A percentile compares a stretch with the other conserved stretches of the same genome.
Conservation (phyloP, 2,797 vertebrate genomes). For the Lithobates pipiens region DNA sequence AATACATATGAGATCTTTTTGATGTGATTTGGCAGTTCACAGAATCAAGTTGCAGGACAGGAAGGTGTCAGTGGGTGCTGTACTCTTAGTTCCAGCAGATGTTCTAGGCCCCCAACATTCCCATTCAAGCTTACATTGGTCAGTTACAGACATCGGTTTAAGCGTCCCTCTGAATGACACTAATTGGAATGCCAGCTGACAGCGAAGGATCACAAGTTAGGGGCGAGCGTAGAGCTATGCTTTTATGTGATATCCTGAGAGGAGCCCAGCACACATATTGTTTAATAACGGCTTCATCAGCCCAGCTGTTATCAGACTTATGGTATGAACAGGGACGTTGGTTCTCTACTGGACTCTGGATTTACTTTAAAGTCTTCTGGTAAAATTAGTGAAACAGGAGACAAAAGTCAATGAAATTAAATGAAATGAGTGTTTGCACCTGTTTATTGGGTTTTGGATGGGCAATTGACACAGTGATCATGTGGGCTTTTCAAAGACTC, state of each 20-base stretch:
- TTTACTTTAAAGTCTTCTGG: not conserved
- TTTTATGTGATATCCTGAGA: slow-evolving; percentile 40
- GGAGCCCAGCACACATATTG: slow-evolving; percentile 20
- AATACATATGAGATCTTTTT: not conserved
- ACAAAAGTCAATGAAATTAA: not conserved
- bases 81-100: not conserved
- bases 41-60: not conserved
- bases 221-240: not conserved
- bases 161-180: slow-evolving; percentile 44
- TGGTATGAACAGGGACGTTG: not conserved
- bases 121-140: slow-evolving; percentile 36
- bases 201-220: slow-evolving; percentile 1
- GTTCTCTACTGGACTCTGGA: not conserved
- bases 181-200: slow-evolving; percentile 50
- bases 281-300: slow-evolving; percentile 38
- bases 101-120: not conserved
- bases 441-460: no score
- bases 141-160: slow-evolving; percentile 30
- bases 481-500: no score
- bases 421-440: no score
- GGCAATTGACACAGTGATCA: no score
- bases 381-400: not conserved
- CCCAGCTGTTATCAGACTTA: slow-evolving; percentile 4
- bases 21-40: slow-evolving; percentile 1
- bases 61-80: slow-evolving; percentile 19